Conservation (phyloP, 2,113 vertebrate species). For the Gasterosteus nipponicus region DNA sequence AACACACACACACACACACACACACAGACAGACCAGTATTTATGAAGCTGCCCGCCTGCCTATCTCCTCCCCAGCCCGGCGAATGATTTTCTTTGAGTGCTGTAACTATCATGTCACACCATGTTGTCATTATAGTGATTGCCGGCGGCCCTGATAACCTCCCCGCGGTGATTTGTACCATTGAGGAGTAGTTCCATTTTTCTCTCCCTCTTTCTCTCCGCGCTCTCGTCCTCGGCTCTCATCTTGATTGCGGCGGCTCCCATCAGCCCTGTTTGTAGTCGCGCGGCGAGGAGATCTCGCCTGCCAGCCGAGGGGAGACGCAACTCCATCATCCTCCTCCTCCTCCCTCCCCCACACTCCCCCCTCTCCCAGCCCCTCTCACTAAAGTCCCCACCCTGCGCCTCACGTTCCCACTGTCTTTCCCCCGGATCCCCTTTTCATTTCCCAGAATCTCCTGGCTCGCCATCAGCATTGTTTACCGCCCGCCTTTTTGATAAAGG, state of each 20-base stretch:
- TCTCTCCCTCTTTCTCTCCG: constrained; percentile 31
- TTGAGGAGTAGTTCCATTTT: constrained; percentile 71
- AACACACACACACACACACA: constrained; percentile 10
- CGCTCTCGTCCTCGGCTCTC: constrained; percentile 59
- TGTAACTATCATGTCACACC: constrained; percentile 81
- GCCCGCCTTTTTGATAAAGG: constrained; percentile 60
- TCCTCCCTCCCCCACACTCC: constrained; percentile 8
- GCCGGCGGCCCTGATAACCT: constrained; percentile 77
- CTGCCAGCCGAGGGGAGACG: constrained; percentile 48
- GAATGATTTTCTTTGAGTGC: constrained; percentile 76
- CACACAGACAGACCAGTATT: constrained; percentile 56
- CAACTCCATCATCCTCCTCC: constrained; percentile 47
- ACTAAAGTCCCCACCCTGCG: constrained; percentile 46
- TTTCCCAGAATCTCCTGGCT: constrained; percentile 62
- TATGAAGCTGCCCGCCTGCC: constrained; percentile 66
- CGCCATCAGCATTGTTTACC: constrained; percentile 65
- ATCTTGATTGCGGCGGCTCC: constrained; percentile 76
- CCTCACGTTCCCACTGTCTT: constrained; percentile 40
- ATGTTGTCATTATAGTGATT: constrained; percentile 81
- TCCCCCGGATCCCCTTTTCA: constrained; percentile 28
- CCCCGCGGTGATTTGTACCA: constrained; percentile 76
- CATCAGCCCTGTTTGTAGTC: constrained; percentile 72
- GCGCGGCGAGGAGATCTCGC: constrained; percentile 54
- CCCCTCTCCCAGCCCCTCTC: constrained; percentile 1
- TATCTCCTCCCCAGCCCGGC: constrained; percentile 59